A percentile compares a stretch with the other conserved stretches of the same genome.
These are phyloP conservation scores for Oryzias celebensis DNA, from an alignment of 2,113 vertebrate species.

Conservation along the genomic window DNA sequence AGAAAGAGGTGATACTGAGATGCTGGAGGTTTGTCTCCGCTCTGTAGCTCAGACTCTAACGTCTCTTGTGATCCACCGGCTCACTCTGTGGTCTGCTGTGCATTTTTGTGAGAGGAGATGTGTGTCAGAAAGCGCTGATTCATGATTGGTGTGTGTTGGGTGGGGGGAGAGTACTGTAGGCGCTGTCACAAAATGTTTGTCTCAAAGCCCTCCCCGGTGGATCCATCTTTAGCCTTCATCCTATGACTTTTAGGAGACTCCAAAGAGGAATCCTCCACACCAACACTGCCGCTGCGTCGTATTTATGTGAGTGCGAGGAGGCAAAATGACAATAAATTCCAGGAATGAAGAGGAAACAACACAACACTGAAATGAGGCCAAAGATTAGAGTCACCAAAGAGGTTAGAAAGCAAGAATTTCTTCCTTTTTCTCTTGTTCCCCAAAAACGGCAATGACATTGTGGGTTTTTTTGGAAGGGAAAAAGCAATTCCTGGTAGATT, in stretches of 20 bases:
- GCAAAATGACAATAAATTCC: conserved; percentile 28
- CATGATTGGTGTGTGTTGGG: conserved; percentile 44
- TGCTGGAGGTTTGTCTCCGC: conserved; percentile 22
- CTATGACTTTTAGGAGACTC: conserved; percentile 15
- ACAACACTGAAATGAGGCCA: conserved; percentile 28
- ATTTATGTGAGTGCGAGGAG: conserved; percentile 22
- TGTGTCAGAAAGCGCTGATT: conserved; percentile 58
- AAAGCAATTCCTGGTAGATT: conserved; percentile 29
- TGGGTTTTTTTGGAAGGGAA: conserved; percentile 2
- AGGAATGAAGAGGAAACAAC: conserved; percentile 24
- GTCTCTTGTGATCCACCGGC: conserved; percentile 30
- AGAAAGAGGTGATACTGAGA: conserved; percentile 38
- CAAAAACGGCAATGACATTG: conserved; percentile 46
- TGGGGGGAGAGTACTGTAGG: conserved; percentile 47
- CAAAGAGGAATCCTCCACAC: conserved; percentile 18
- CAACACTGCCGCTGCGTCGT: neutral
- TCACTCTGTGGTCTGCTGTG: conserved; percentile 33
- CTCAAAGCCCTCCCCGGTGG: conserved; percentile 33
- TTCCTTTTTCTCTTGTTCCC: conserved; percentile 45
- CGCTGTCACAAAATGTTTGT: conserved; percentile 60
- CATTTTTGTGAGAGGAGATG: conserved; percentile 42
- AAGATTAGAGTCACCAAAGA: conserved; percentile 31
- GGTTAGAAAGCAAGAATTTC: conserved; percentile 30
- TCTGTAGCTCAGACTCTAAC: conserved; percentile 4
- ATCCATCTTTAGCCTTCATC: conserved; percentile 21